Percentiles rank a stretch among this genome's conserved stretches.
phyloP scores from a whole-genome alignment of 2,797 vertebrate species.

The Neopelma chrysocephalum region DNA sequence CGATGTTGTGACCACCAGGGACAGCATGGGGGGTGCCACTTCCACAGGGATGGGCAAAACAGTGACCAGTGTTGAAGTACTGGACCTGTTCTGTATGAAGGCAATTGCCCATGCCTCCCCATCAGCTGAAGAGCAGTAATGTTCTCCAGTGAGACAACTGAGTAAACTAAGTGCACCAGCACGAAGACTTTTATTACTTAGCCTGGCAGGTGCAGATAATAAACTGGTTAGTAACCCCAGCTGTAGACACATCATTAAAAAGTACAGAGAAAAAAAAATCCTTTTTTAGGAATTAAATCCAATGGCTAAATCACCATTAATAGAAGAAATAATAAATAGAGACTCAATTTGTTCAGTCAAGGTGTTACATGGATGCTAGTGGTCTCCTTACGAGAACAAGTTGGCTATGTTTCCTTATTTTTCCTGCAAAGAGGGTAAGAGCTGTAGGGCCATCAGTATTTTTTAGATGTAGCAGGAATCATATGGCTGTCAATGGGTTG shows the following conservation, averaged over 20 bases:
- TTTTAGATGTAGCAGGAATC: background rate
- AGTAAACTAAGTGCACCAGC: background rate
- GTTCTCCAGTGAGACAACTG: background rate
- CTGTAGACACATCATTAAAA: background rate
- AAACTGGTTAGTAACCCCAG: background rate
- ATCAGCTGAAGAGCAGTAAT: background rate
- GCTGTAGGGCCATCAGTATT: background rate
- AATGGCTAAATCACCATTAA: background rate
- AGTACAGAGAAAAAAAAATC: background rate
- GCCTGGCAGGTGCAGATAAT: background rate
- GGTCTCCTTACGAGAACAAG: background rate
- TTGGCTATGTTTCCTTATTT: background rate
- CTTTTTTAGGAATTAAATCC: background rate
- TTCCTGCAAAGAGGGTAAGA: background rate
- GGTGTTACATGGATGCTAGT: background rate
- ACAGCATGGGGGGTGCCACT: background rate
- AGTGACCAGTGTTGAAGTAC: background rate
- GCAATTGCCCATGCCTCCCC: background rate
- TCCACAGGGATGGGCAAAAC: rapidly evolving
- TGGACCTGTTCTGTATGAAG: too few relatives aligned
- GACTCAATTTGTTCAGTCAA: background rate
- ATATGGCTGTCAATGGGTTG: rapidly evolving
- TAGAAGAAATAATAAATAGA: background rate
- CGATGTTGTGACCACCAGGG: rapidly evolving
- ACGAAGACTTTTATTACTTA: background rate